These are phyloP conservation scores for Gymnosoma rotundatum DNA, from an alignment of 2,888 invertebrate genomes.

Conservation along the genomic window DNA sequence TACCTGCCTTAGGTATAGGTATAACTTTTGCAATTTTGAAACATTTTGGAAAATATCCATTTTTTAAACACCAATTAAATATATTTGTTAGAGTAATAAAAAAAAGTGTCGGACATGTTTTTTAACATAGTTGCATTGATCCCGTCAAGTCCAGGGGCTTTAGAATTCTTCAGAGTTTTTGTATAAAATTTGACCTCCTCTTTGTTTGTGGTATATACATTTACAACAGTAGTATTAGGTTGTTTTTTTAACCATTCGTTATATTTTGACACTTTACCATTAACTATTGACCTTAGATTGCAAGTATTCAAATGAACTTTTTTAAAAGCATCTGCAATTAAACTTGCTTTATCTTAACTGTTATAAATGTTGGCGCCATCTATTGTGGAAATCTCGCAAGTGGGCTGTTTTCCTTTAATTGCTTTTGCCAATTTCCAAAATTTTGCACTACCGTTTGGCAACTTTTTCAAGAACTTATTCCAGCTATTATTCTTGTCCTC, in stretches of 20 bases:
- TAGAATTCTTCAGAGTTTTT: neutral
- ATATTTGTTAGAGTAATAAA: neutral
- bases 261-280: too few species aligned
- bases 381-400: too few species aligned
- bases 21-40: conserved; percentile 4
- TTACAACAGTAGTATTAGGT: too few species aligned
- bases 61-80: conserved; percentile 23
- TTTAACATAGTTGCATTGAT: neutral
- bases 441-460: neutral
- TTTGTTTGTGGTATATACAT: neutral
- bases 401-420: too few species aligned
- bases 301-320: neutral
- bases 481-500: too few species aligned
- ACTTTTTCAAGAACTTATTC: neutral
- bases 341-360: too few species aligned
- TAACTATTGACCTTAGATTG: too few species aligned
- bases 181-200: neutral
- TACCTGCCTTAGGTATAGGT: conserved; percentile 1
- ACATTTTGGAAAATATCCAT: conserved; percentile 19
- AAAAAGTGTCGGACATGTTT: neutral
- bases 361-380: too few species aligned
- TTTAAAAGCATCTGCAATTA: neutral
- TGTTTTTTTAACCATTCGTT: too few species aligned
- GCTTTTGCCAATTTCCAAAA: too few species aligned
- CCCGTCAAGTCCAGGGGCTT: neutral